phyloP scores from a whole-genome alignment of 2,113 vertebrate genomes.

The Grammatotria lemairii region DNA sequence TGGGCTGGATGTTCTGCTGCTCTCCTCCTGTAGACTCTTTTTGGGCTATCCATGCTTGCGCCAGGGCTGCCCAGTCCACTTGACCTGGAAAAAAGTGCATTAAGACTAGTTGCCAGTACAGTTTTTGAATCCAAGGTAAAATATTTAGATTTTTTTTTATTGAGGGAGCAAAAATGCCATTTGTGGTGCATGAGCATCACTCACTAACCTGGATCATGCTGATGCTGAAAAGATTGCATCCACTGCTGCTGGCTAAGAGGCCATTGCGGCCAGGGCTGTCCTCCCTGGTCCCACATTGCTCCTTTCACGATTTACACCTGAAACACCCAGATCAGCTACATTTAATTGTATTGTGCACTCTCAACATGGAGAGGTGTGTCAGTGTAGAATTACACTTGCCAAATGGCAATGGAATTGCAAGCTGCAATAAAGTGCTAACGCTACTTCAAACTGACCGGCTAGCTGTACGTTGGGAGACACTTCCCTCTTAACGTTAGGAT shows the following conservation, averaged over 20 bases:
- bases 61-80: slow-evolving; percentile 98
- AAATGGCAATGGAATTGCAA: neutral
- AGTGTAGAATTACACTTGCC: neutral
- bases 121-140: neutral
- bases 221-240: slow-evolving; percentile 99
- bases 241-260: slow-evolving; percentile 98
- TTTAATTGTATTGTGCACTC: neutral
- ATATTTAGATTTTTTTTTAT: neutral
- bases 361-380: neutral
- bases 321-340: neutral
- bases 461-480: neutral
- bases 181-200: neutral
- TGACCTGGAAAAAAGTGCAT: slow-evolving; percentile 76
- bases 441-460: neutral
- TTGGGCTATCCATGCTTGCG: slow-evolving; percentile 98
- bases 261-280: slow-evolving; percentile 99
- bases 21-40: slow-evolving; percentile 89
- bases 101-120: neutral
- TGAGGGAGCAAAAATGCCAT: neutral
- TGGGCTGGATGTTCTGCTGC: slow-evolving; percentile 81
- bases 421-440: neutral
- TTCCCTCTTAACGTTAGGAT: neutral
- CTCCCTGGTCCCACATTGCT: slow-evolving; percentile 99
- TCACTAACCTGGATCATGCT: slow-evolving; percentile 92
- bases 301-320: slow-evolving; percentile 25